Conservation (phyloP, 2,797 vertebrate species). For the Acanthurus leucopareius region DNA sequence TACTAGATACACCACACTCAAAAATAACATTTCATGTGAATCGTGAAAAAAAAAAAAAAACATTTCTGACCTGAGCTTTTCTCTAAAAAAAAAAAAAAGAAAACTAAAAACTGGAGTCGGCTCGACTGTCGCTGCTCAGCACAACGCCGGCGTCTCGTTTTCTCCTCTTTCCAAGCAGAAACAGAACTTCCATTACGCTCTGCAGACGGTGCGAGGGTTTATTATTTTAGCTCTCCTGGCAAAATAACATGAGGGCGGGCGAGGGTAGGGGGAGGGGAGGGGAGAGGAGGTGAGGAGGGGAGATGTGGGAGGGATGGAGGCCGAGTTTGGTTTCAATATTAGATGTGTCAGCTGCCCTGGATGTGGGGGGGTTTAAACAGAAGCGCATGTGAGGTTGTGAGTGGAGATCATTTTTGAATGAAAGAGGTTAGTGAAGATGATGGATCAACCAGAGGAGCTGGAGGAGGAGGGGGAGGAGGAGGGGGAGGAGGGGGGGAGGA, state of each 20-base stretch:
- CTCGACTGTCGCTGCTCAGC: slow-evolving; percentile 41
- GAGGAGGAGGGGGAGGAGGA: too few relatives aligned
- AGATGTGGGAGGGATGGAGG: slow-evolving; percentile 35
- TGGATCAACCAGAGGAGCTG: too few relatives aligned
- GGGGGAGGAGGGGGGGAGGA: too few relatives aligned
- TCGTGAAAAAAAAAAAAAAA: slow-evolving; percentile 11
- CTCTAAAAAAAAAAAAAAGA: slow-evolving; percentile 5
- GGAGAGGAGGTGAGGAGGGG: background rate
- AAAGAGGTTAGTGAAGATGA: background rate
- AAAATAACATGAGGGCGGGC: slow-evolving; percentile 57
- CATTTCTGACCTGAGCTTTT: slow-evolving; percentile 28
- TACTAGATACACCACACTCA: slow-evolving; percentile 42
- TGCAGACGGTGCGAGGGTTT: slow-evolving; percentile 70
- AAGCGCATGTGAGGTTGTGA: slow-evolving; percentile 51
- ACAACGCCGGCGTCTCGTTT: slow-evolving; percentile 28
- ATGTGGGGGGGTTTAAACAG: slow-evolving; percentile 68
- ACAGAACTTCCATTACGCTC: slow-evolving; percentile 64
- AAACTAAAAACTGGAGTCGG: slow-evolving; percentile 19
- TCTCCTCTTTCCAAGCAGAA: slow-evolving; percentile 61
- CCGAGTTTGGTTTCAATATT: slow-evolving; percentile 69
- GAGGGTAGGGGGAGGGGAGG: background rate
- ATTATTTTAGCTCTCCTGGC: slow-evolving; percentile 75
- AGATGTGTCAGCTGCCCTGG: slow-evolving; percentile 71
- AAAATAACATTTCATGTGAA: slow-evolving; percentile 48
- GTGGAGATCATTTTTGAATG: slow-evolving; percentile 6